Conservation (phyloP, 2,113 vertebrate genomes). For the Okapia johnstoni region DNA sequence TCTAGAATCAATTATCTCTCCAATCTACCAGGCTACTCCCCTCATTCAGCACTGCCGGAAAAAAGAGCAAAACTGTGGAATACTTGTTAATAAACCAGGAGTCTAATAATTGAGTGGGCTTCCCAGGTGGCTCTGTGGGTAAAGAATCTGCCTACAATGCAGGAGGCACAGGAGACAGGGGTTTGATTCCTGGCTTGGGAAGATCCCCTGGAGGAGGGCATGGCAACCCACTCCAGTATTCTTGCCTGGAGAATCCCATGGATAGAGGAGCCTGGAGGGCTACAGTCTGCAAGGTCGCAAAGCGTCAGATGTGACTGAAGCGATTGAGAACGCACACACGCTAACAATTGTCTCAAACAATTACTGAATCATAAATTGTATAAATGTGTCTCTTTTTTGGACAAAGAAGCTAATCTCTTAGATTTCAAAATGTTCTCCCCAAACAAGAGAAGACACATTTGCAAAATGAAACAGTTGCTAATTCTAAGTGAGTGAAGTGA, state of each 20-base stretch:
- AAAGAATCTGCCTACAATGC: neutral
- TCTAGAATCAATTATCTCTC: too few species aligned
- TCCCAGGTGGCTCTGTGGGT: neutral
- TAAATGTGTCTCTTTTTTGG: neutral
- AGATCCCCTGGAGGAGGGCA: neutral
- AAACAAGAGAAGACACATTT: neutral
- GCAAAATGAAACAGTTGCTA: neutral
- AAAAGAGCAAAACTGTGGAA: neutral
- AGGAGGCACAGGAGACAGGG: neutral
- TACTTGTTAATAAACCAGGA: neutral
- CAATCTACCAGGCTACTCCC: neutral
- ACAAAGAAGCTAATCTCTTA: neutral
- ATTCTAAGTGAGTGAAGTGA: neutral
- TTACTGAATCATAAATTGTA: neutral
- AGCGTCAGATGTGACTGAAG: accelerated
- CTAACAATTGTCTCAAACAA: neutral
- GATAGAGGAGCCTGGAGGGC: neutral
- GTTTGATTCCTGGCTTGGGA: neutral
- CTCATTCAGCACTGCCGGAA: neutral
- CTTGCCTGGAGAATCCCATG: neutral
- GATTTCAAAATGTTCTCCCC: neutral
- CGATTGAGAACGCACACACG: accelerated
- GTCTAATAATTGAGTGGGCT: neutral
- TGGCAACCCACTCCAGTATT: neutral
- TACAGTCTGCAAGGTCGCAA: neutral